Percentiles rank a stretch among this genome's conserved stretches.
phyloP scores from a whole-genome alignment of 2,888 invertebrate genomes.

The Andrena praecox region DNA sequence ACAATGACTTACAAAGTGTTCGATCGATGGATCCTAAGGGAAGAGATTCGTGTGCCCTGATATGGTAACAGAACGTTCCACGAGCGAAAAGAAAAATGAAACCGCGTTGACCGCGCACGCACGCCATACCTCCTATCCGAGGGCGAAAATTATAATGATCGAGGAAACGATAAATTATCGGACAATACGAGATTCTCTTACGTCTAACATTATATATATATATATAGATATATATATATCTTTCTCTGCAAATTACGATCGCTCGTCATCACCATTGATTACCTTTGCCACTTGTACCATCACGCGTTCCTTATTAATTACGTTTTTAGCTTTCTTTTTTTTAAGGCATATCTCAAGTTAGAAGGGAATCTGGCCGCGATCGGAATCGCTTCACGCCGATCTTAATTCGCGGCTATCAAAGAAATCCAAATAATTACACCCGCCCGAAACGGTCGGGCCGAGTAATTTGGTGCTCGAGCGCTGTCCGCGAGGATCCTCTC shows the following conservation, averaged over 20 bases:
- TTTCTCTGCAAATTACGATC: constrained; percentile 48
- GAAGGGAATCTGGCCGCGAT: constrained; percentile 18
- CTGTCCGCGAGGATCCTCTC: background rate
- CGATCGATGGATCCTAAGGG: constrained; percentile 40
- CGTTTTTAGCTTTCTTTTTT: constrained; percentile 48
- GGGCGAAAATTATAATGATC: constrained; percentile 7
- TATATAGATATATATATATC: constrained; percentile 36
- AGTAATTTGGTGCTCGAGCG: constrained; percentile 3
- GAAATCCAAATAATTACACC: background rate
- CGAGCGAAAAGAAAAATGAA: constrained; percentile 16
- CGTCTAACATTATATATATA: constrained; percentile 48
- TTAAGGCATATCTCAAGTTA: constrained; percentile 61
- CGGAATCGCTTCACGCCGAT: constrained; percentile 18
- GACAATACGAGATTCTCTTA: constrained; percentile 54
- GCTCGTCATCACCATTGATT: constrained; percentile 58
- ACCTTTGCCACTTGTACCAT: constrained; percentile 60
- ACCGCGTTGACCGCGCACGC: constrained; percentile 44
- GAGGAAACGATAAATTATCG: constrained; percentile 43
- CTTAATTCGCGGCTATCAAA: constrained; percentile 17
- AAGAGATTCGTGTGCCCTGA: constrained; percentile 54
- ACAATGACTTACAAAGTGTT: constrained; percentile 30
- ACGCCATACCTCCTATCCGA: constrained; percentile 10
- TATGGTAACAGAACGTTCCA: constrained; percentile 55
- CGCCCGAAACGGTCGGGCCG: background rate
- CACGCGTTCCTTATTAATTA: constrained; percentile 51